phyloP scores from a whole-genome alignment of 1,140 invertebrate genomes.

The Drosophila teissieri region DNA sequence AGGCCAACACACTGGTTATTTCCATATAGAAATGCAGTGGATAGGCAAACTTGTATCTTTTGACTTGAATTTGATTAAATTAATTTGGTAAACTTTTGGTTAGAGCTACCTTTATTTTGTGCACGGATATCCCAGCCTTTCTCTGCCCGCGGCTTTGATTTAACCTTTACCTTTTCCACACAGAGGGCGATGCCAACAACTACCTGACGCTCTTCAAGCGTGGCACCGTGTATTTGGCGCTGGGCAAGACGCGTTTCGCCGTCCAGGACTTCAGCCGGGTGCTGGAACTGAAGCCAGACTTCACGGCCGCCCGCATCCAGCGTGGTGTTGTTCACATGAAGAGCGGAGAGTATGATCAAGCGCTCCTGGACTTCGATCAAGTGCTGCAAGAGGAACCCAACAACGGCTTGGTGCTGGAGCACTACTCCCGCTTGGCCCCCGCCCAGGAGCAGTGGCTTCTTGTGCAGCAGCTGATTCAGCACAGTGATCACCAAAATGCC shows the following conservation, averaged over 20 bases:
- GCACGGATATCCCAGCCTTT: background rate
- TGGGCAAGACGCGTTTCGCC: constrained; percentile 98
- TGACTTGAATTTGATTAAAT: background rate
- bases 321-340: constrained; percentile 95
- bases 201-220: constrained; percentile 97
- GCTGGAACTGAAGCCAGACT: constrained; percentile 97
- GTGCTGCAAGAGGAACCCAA: constrained; percentile 89
- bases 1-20: background rate
- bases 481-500: constrained; percentile 89
- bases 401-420: constrained; percentile 90
- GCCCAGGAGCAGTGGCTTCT: constrained; percentile 88
- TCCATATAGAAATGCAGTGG: background rate
- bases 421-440: constrained; percentile 88
- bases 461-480: constrained; percentile 88
- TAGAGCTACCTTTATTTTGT: background rate
- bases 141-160: background rate
- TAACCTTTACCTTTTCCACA: constrained; percentile 68
- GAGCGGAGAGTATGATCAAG: constrained; percentile 93
- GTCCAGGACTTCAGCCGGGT: constrained; percentile 96
- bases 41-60: background rate
- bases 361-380: constrained; percentile 92
- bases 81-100: background rate
- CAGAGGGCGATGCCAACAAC: constrained; percentile 97
- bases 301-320: constrained; percentile 94
- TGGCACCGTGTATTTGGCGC: constrained; percentile 97